phyloP scores from a whole-genome alignment of 2,888 invertebrate genomes.

The Adelognathus sp. region DNA sequence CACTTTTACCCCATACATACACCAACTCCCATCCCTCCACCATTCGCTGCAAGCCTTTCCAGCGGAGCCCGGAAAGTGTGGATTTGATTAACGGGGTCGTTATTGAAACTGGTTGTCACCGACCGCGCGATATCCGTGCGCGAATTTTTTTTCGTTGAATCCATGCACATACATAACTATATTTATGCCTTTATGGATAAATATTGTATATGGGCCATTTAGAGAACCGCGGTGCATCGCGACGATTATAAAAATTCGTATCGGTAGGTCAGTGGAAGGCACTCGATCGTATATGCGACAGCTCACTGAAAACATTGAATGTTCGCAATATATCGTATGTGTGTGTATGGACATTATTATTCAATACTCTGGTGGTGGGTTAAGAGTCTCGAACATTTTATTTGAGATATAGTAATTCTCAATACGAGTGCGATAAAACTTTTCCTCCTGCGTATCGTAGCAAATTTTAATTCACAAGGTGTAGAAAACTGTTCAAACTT shows the following conservation, averaged over 20 bases:
- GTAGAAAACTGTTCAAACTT: background rate
- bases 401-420: too few species aligned
- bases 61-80: conserved; percentile 64
- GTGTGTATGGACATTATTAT: too few species aligned
- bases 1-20: conserved; percentile 13
- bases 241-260: background rate
- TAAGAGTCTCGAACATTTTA: too few species aligned
- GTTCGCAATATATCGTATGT: too few species aligned
- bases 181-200: background rate
- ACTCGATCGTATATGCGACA: too few species aligned
- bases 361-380: too few species aligned
- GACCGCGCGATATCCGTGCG: conserved; percentile 37
- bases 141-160: background rate
- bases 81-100: conserved; percentile 74
- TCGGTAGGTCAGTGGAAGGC: too few species aligned
- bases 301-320: too few species aligned
- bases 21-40: conserved; percentile 20
- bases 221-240: background rate
- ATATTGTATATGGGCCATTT: background rate
- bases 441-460: background rate
- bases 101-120: conserved; percentile 73
- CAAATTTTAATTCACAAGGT: background rate
- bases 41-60: conserved; percentile 24
- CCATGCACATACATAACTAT: background rate
- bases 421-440: too few species aligned